Evolutionary conservation across 2,113 vertebrate species (phyloP).

Genomic region (Thalassarche chlororhynchos): DNA sequence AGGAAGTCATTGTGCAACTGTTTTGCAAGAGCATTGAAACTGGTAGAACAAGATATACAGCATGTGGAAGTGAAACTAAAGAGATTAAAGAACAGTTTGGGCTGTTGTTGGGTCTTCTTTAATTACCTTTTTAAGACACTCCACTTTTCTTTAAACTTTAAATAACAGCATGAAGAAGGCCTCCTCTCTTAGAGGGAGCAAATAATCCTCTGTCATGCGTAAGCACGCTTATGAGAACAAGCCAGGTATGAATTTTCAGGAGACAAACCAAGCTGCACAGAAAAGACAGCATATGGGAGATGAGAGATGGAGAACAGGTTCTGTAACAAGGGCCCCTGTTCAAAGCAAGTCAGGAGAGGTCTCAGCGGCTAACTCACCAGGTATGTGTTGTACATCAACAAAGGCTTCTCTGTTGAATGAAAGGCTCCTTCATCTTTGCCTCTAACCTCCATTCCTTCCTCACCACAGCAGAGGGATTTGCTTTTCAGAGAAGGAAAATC

Average conservation of each 20-base stretch:
- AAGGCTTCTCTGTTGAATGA: slow-evolving; percentile 56
- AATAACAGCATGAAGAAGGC: slow-evolving; percentile 14
- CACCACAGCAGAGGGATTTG: slow-evolving; percentile 49
- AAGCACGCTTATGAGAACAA: background rate
- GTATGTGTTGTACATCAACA: slow-evolving; percentile 35
- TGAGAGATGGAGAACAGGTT: slow-evolving; percentile 46
- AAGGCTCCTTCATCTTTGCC: slow-evolving; percentile 54
- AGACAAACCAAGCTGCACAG: background rate
- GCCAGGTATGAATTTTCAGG: background rate
- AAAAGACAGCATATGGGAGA: background rate
- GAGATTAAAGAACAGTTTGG: slow-evolving; percentile 58
- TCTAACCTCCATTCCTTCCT: slow-evolving; percentile 54
- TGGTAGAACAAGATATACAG: slow-evolving; percentile 58
- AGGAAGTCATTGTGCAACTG: slow-evolving; percentile 49
- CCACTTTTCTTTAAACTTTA: slow-evolving; percentile 52
- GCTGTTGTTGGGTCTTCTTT: slow-evolving; percentile 55
- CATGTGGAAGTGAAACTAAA: slow-evolving; percentile 54
- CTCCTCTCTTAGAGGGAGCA: background rate
- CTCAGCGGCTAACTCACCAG: slow-evolving; percentile 29
- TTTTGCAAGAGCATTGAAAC: slow-evolving; percentile 53
- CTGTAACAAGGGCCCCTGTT: slow-evolving; percentile 43
- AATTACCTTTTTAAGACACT: slow-evolving; percentile 54
- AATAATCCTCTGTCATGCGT: background rate
- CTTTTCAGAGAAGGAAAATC: slow-evolving; percentile 41
- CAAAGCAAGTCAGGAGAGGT: slow-evolving; percentile 57